Base-by-base conservation (phyloP, 1,140 invertebrate species). In the Brachionus rubens region DNA sequence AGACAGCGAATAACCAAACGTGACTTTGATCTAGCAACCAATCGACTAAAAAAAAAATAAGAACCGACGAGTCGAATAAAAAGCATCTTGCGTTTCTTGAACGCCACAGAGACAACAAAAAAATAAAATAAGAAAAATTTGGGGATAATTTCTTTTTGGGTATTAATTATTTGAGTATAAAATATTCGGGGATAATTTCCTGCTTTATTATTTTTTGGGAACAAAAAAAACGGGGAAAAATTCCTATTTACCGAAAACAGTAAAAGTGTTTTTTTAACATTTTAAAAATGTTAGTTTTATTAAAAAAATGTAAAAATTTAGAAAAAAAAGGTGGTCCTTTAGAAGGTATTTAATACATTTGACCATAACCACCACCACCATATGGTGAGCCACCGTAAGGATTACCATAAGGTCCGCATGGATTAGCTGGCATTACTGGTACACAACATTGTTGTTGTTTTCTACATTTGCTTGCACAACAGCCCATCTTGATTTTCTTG, bases 31-130 rank as follows among this genome's bases (percentile, higher is more conserved):
- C 30, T 56, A n/a, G 52, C 52, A 30, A 56, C 24, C 9, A 56
- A 56, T 30, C 9, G 52, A 30, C 52, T 56, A 56, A 56, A 56
- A 56, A 54, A 54, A 56, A 56, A 56, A 56, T 56, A 16, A 26
- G 52, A n/a, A 56, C 16, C 16, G 28, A 56, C 28, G 52, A 56
- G 52, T 30, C 52, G 30, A 56, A 56, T 12, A 56, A 56, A 16
- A 56, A 30, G 52, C 28, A 56, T 12, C 9, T 56, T 56, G 52
- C 24, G 26, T 56, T 56, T 16, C 30, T 56, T 16, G 24, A 56
- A 33, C 52, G 50, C 28, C 28, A 56, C 30, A 24, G 52, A 16
- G 28, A 56, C n/a, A n/a, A n/a, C n/a, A n/a, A n/a, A n/a, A n/a
- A n/a, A n/a, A n/a, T n/a, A n/a, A n/a, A n/a, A n/a, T n/a, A n/a